Percentiles rank a stretch among this genome's conserved stretches.
phyloP scores from a whole-genome alignment of 2,113 vertebrate species.

The Paedocypris sp. region DNA sequence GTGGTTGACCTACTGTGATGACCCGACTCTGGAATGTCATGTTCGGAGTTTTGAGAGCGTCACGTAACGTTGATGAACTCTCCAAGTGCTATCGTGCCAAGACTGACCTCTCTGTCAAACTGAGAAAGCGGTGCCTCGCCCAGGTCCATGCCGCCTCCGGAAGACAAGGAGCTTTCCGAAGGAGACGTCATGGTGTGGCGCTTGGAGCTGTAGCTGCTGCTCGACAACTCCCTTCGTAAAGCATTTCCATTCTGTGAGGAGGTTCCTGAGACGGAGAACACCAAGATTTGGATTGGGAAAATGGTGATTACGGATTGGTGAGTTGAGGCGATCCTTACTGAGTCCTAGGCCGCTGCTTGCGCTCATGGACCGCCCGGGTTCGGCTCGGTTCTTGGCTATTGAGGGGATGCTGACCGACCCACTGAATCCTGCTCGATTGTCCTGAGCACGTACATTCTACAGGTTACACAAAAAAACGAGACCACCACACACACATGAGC shows the following conservation, averaged over 20 bases:
- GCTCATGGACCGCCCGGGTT: constrained; percentile 94
- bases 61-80: no score
- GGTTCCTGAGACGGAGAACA: constrained; percentile 58
- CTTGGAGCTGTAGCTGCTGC: constrained; percentile 79
- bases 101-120: constrained; percentile 87
- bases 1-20: no score
- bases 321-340: constrained; percentile 67
- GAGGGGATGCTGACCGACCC: constrained; percentile 97
- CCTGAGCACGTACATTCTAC: constrained; percentile 88
- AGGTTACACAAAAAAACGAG: constrained; percentile 22
- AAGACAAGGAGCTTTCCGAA: constrained; percentile 90
- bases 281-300: no score
- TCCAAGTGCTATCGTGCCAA: background rate
- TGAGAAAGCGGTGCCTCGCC: constrained; percentile 79
- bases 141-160: constrained; percentile 85
- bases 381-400: constrained; percentile 82
- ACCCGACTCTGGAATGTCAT: no score
- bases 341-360: constrained; percentile 90
- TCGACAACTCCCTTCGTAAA: constrained; percentile 78
- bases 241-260: constrained; percentile 90
- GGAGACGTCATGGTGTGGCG: constrained; percentile 88
- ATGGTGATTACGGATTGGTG: background rate
- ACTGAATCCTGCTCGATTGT: constrained; percentile 84
- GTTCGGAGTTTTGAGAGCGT: no score
- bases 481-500: background rate